Evolutionary conservation across 1,140 invertebrate genomes (phyloP).

Genomic region (Nylanderia fulva): DNA sequence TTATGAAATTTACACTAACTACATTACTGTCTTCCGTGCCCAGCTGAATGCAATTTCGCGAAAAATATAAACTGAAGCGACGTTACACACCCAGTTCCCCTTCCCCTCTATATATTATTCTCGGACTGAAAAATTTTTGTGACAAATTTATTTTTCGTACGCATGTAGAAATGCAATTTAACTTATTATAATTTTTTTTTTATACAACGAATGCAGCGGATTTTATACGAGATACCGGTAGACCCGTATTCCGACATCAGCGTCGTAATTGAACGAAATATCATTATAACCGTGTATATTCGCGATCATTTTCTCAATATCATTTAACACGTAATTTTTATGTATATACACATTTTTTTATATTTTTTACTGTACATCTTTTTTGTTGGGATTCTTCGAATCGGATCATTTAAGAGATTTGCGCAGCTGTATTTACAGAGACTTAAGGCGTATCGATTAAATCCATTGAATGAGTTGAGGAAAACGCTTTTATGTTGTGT

Average conservation of each 20-base stretch:
- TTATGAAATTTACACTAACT: constrained; percentile 61
- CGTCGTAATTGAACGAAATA: background rate
- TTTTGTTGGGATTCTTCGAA: background rate
- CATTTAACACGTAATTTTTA: background rate
- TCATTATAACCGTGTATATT: background rate
- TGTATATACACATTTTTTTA: background rate
- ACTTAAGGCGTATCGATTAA: constrained; percentile 28
- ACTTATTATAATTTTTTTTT: background rate
- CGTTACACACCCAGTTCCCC: background rate
- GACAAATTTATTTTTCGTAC: background rate
- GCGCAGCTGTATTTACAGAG: background rate
- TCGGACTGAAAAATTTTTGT: constrained; percentile 35
- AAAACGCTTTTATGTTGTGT: constrained; percentile 14
- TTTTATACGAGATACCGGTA: no score
- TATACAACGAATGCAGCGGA: no score
- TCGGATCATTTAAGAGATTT: constrained; percentile 5
- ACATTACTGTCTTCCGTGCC: constrained; percentile 37
- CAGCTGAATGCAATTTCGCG: constrained; percentile 37
- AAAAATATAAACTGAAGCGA: constrained; percentile 31
- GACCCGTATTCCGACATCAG: background rate
- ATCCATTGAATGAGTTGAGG: background rate
- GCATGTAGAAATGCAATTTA: constrained; percentile 28
- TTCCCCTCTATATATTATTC: constrained; percentile 12
- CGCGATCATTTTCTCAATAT: background rate
- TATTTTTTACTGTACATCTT: background rate